A percentile compares a stretch with the other conserved stretches of the same genome.
Evolutionary conservation across 2,797 vertebrate species (phyloP).

Genomic region (Pelochelys cantorii): DNA sequence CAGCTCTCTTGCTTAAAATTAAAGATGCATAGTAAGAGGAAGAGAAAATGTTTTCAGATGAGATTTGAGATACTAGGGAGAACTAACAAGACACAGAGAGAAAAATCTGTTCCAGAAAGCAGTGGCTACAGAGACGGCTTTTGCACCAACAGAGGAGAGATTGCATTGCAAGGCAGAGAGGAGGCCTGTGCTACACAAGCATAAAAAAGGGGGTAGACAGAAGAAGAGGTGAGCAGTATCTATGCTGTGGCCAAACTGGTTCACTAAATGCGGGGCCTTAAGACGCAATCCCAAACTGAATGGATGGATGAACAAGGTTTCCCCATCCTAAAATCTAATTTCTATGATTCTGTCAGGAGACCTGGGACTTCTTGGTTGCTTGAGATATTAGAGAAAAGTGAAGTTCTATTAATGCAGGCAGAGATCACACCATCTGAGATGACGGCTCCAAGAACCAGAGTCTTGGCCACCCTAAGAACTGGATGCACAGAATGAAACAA

Average conservation of each 20-base stretch:
- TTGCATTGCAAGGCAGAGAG: background rate
- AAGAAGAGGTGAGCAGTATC: background rate
- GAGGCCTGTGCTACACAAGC: background rate
- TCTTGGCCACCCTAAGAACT: background rate
- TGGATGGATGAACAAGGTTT: background rate
- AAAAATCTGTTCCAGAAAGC: slow-evolving; percentile 13
- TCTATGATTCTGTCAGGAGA: slow-evolving; percentile 5
- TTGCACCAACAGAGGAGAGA: background rate
- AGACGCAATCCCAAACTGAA: background rate
- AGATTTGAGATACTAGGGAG: background rate
- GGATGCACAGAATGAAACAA: background rate
- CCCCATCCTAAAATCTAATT: background rate
- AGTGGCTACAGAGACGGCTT: slow-evolving; percentile 11
- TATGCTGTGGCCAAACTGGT: background rate
- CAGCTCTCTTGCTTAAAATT: background rate
- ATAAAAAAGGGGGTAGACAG: background rate
- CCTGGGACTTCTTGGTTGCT: background rate
- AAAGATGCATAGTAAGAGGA: background rate
- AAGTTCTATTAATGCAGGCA: slow-evolving; percentile 29
- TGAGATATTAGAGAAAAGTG: background rate
- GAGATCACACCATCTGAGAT: background rate
- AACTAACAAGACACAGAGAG: background rate
- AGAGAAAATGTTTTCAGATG: slow-evolving; percentile 13
- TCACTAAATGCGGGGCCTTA: background rate
- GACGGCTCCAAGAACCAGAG: slow-evolving; percentile 1